These are phyloP conservation scores for Nothura maculosa DNA, from an alignment of 2,797 vertebrate species.

Conservation along the genomic window DNA sequence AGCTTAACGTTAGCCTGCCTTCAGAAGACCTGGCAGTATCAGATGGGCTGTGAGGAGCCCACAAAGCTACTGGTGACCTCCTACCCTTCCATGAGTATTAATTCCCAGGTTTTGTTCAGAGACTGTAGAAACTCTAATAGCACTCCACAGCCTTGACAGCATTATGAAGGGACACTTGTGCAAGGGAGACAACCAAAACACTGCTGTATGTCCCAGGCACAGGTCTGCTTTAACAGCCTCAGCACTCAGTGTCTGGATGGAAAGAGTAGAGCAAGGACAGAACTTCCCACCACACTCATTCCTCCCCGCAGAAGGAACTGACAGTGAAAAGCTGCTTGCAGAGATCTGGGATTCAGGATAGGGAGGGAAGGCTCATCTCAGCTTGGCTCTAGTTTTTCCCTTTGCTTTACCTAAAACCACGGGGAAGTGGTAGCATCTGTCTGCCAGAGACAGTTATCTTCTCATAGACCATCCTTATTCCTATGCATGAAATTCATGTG, in stretches of 20 bases:
- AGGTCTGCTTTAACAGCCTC: neutral
- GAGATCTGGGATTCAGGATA: neutral
- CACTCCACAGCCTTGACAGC: fast-evolving
- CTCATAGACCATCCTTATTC: neutral
- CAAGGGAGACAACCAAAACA: neutral
- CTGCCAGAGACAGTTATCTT: neutral
- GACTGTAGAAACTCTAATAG: neutral
- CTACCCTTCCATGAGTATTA: neutral
- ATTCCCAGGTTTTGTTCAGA: neutral
- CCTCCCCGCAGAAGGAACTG: neutral
- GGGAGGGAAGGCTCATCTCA: neutral
- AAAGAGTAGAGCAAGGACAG: neutral
- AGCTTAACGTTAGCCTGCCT: neutral
- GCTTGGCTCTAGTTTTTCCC: too few species aligned
- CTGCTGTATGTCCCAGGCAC: neutral
- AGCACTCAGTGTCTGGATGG: neutral
- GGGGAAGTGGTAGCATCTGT: neutral
- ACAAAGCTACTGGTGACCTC: neutral
- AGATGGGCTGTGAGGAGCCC: neutral
- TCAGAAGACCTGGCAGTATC: neutral
- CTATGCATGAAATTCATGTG: neutral
- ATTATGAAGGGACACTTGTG: neutral
- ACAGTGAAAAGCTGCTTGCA: neutral
- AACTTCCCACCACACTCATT: neutral
- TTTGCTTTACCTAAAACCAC: neutral